Percentiles rank a stretch among this genome's conserved stretches.
Evolutionary conservation across 2,797 vertebrate genomes (phyloP).

Genomic region (Ammospiza maritima): DNA sequence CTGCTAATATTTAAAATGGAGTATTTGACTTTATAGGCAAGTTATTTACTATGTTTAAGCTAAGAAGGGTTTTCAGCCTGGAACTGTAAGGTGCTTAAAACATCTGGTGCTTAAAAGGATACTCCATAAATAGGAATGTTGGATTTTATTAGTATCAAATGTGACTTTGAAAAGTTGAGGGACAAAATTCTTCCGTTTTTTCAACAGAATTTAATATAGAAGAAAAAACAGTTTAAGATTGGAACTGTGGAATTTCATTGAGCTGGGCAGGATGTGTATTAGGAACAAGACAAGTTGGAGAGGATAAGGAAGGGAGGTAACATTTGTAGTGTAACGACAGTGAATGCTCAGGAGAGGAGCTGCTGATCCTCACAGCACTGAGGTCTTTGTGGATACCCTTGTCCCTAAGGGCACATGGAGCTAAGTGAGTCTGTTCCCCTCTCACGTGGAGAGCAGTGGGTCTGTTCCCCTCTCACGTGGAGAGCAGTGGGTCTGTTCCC

Average conservation of each 20-base stretch:
- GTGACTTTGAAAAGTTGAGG: slow-evolving; percentile 59
- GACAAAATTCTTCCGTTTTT: slow-evolving; percentile 13
- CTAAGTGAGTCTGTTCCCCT: background rate
- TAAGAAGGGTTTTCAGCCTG: slow-evolving; percentile 71
- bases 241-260: background rate
- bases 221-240: slow-evolving; percentile 9
- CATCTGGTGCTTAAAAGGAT: slow-evolving; percentile 59
- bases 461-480: background rate
- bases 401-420: background rate
- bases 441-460: background rate
- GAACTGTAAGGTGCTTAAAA: slow-evolving; percentile 75
- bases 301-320: background rate
- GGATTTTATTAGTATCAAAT: slow-evolving; percentile 55
- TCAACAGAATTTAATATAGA: background rate
- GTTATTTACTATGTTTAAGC: slow-evolving; percentile 75
- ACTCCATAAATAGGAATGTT: slow-evolving; percentile 64
- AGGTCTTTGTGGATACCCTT: background rate
- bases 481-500: background rate
- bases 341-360: background rate
- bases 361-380: background rate
- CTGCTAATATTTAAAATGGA: slow-evolving; percentile 73
- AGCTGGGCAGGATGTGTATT: fast-evolving
- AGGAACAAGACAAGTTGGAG: background rate
- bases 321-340: background rate
- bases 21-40: slow-evolving; percentile 62